These are phyloP conservation scores for Trachelus iudaicus DNA, from an alignment of 2,888 invertebrate genomes.

Conservation along the genomic window DNA sequence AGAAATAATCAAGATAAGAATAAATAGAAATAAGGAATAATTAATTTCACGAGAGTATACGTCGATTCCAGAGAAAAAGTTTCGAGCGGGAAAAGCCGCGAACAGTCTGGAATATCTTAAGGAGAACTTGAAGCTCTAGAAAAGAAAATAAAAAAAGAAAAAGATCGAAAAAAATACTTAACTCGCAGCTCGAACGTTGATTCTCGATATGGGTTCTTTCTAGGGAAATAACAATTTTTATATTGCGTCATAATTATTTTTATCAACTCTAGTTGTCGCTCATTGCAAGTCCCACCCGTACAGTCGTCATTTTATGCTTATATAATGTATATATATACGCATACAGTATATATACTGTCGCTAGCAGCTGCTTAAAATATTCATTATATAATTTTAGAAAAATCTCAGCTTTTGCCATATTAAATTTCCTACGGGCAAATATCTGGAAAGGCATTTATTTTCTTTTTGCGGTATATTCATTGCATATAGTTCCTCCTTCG, in stretches of 20 bases:
- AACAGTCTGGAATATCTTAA: not conserved
- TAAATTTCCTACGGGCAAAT: not conserved
- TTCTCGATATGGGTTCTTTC: not conserved
- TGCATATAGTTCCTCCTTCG: not conserved
- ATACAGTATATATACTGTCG: too few species aligned
- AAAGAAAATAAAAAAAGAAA: too few species aligned
- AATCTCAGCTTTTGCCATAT: not conserved
- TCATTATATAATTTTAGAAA: not conserved
- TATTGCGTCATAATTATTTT: not conserved
- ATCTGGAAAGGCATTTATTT: not conserved
- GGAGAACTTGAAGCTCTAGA: not conserved
- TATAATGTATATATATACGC: too few species aligned
- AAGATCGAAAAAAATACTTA: not conserved
- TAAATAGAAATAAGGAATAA: not conserved
- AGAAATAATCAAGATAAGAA: not conserved
- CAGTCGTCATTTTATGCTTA: too few species aligned
- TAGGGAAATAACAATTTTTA: not conserved
- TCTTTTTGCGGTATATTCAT: not conserved
- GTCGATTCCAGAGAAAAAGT: not conserved
- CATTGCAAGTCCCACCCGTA: not conserved
- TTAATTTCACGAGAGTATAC: not conserved
- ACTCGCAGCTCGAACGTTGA: not conserved
- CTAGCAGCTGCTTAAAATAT: not conserved
- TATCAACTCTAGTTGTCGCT: not conserved
- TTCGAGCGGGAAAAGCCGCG: not conserved